Evolutionary conservation across 1,140 invertebrate species (phyloP), one percentile per base, ranked within the genome.

Genomic region (Oreohelix idahoensis): DNA sequence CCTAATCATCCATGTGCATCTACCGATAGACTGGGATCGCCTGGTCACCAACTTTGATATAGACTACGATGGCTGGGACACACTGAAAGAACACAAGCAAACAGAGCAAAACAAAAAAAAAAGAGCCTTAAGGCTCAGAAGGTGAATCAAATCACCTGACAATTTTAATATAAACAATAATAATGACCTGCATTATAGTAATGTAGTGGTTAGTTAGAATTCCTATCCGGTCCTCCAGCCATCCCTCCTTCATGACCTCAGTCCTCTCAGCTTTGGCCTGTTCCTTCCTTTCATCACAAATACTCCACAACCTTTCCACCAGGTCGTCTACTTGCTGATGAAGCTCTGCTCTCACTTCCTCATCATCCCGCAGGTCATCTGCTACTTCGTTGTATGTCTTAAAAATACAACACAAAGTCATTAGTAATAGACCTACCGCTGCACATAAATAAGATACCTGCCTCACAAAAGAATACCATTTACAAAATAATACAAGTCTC

Each of bases 261-360:
- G 90, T 85, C 63, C 90, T 70, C 84, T 93, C 92, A n/a, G 83
- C 84, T 83, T 93, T 92, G 11, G 92, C 91, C 76, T 92, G 89
- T 35, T 91, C 88, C 76, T 93, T 93, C 17, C 91, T 85, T 45
- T 92, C 90, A 85, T 92, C 91, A 86, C 90, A 92, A 58, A 93
- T 92, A 75, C 87, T 91, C 92, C 92, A 93, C 29, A 93, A 87
- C n/a, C 87, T 81, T 69, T 93, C 92, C 36, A 89, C 87, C 0
- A 93, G 88, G 83, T 93, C 92, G 76, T 93, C 91, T 15, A 93
- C 89, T 32, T 90, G 85, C 85, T 93, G 92, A 84, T 93, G 92
- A n/a, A 92, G 85, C 74, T 93, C 92, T 32, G 88, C 88, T 66
- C 89, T 88, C 0, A 91, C 91, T 77, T 93, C 92, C 75, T 92